phyloP scores from a whole-genome alignment of 2,113 vertebrate species.

The Candoia aspera region DNA sequence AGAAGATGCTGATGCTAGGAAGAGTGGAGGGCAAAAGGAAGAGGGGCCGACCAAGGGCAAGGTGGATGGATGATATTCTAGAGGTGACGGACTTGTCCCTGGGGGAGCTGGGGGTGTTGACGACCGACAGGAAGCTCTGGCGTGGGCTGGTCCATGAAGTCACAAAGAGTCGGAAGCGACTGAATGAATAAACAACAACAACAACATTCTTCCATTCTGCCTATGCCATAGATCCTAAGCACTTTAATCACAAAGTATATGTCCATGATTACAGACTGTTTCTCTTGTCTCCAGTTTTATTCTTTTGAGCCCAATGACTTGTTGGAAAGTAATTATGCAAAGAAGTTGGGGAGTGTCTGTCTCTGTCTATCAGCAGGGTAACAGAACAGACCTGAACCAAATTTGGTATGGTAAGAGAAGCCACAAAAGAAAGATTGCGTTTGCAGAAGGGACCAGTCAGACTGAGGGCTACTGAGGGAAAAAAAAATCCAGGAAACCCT shows the following conservation, averaged over 20 bases:
- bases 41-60: too few species aligned
- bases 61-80: too few species aligned
- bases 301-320: background rate
- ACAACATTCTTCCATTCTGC: too few species aligned
- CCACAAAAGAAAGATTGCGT: background rate
- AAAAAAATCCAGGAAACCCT: background rate
- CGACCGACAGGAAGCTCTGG: too few species aligned
- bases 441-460: background rate
- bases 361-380: background rate
- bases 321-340: background rate
- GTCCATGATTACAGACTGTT: conserved; percentile 51
- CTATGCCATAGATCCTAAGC: conserved; percentile 59
- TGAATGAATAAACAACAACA: too few species aligned
- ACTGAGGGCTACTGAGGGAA: background rate
- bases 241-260: conserved; percentile 59
- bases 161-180: too few species aligned
- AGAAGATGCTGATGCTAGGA: too few species aligned
- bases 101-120: too few species aligned
- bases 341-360: background rate
- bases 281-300: conserved; percentile 60
- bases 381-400: background rate
- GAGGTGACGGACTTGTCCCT: too few species aligned
- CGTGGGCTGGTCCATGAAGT: too few species aligned
- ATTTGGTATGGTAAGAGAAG: background rate
- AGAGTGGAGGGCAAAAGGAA: too few species aligned